Percentiles rank a stretch among this genome's conserved stretches.
phyloP scores from a whole-genome alignment of 2,888 invertebrate species.

The Melieria crassipennis region DNA sequence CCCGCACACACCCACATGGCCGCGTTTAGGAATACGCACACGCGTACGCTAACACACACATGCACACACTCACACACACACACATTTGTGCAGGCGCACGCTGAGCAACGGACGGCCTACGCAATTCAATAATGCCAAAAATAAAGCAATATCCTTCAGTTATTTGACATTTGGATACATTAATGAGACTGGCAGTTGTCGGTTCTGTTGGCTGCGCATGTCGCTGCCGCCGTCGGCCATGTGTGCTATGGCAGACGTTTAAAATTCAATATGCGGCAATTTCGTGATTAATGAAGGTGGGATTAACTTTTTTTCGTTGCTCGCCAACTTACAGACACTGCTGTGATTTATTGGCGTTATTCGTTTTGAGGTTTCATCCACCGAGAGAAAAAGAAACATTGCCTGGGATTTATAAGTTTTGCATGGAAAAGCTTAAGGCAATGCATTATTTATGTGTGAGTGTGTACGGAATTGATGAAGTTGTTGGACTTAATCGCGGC shows the following conservation, averaged over 20 bases:
- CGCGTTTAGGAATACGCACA: not conserved
- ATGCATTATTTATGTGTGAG: no score
- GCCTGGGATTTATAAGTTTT: no score
- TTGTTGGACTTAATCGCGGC: no score
- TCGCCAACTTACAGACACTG: not conserved
- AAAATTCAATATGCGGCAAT: conserved; percentile 18
- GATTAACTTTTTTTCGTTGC: not conserved
- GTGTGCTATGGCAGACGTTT: conserved; percentile 6
- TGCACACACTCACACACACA: not conserved
- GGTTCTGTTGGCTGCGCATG: not conserved
- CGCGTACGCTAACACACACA: not conserved
- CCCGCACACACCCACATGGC: not conserved
- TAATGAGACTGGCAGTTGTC: not conserved
- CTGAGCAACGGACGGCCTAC: not conserved
- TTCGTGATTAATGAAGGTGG: conserved; percentile 14
- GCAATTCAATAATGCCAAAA: not conserved
- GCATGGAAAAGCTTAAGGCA: no score
- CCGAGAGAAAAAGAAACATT: no score
- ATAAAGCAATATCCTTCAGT: no score
- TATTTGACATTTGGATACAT: no score
- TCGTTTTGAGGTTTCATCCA: no score
- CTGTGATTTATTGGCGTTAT: not conserved
- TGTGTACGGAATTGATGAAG: no score
- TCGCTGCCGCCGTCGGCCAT: not conserved
- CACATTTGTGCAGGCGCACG: not conserved